Conservation (phyloP, 2,888 invertebrate species). For the Synergus umbraculus region DNA sequence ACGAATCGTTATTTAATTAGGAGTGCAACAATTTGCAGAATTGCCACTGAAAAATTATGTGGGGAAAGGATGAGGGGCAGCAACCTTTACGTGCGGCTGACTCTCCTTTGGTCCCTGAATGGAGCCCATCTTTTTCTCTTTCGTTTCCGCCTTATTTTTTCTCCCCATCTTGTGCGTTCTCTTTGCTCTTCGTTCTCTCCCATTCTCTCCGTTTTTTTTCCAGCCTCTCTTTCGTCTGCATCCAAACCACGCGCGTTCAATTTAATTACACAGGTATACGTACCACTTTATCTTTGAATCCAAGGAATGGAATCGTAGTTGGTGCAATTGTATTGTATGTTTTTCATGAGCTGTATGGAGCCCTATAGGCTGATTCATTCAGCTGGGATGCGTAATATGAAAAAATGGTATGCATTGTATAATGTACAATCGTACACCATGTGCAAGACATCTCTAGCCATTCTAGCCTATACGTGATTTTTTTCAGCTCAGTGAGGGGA, state of each 20-base stretch:
- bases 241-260: conserved; percentile 15
- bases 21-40: conserved; percentile 18
- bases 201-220: not conserved
- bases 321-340: conserved; percentile 31
- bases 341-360: conserved; percentile 6
- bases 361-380: not conserved
- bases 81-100: not conserved
- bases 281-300: conserved; percentile 9
- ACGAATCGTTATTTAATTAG: conserved; percentile 33
- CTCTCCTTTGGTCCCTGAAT: conserved; percentile 10
- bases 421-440: conserved; percentile 30
- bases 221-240: conserved; percentile 6
- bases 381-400: conserved; percentile 13
- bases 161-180: not conserved
- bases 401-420: conserved; percentile 12
- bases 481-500: conserved; percentile 63
- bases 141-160: conserved; percentile 21
- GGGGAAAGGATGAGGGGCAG: not conserved
- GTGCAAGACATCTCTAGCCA: conserved; percentile 47
- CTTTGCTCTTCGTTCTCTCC: not conserved
- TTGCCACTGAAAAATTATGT: conserved; percentile 17
- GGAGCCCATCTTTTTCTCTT: conserved; percentile 6
- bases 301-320: not conserved
- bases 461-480: conserved; percentile 61
- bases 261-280: conserved; percentile 21